Conservation (phyloP, 1,140 invertebrate species). For the Drosophila pseudoobscura region DNA sequence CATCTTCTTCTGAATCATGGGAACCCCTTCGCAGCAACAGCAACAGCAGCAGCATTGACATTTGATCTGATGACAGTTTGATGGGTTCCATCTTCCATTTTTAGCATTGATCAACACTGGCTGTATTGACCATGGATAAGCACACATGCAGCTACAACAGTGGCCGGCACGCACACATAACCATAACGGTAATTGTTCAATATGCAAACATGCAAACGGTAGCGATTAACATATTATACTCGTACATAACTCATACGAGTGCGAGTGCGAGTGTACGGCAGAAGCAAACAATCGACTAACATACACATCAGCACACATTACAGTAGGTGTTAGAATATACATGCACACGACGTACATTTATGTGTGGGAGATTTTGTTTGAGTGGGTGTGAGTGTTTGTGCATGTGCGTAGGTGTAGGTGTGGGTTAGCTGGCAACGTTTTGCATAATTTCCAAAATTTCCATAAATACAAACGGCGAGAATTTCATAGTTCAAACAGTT, state of each 20-base stretch:
- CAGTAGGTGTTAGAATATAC: conserved; percentile 50
- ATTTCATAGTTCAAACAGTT: conserved; percentile 73
- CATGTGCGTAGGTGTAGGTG: neutral
- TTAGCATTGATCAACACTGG: conserved; percentile 32
- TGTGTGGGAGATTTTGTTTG: neutral
- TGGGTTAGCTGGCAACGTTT: conserved; percentile 47
- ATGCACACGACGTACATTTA: neutral
- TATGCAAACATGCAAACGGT: conserved; percentile 77
- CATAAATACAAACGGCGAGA: conserved; percentile 62
- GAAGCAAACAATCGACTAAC: conserved; percentile 48
- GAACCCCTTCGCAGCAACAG: conserved; percentile 37
- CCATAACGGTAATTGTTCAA: conserved; percentile 75
- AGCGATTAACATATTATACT: conserved; percentile 80
- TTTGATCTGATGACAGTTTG: conserved; percentile 53
- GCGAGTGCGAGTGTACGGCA: neutral
- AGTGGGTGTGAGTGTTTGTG: conserved; percentile 15
- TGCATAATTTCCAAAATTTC: conserved; percentile 76
- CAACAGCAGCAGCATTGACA: neutral
- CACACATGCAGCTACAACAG: conserved; percentile 6
- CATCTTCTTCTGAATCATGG: too few relatives aligned
- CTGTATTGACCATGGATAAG: conserved; percentile 41
- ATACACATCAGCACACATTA: conserved; percentile 34
- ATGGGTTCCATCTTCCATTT: conserved; percentile 43
- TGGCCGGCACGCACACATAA: conserved; percentile 30
- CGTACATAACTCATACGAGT: conserved; percentile 37